Evolutionary conservation across 2,113 vertebrate species (phyloP).

Genomic region (Limnothrissa miodon): DNA sequence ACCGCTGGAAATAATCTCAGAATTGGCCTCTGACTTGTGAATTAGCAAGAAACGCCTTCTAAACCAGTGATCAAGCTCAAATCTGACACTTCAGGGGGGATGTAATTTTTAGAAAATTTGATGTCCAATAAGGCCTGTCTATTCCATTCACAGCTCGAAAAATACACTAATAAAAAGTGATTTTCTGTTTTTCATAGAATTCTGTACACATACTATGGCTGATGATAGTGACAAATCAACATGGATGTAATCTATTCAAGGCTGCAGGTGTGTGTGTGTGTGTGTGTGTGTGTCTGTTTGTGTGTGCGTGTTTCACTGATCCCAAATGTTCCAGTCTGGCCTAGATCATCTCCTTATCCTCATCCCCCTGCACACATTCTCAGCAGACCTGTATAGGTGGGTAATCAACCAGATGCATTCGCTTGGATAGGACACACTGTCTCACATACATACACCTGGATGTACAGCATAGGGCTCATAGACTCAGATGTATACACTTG

Average conservation of each 20-base stretch:
- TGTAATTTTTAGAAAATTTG: not conserved
- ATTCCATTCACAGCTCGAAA: not conserved
- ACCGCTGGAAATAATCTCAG: not conserved
- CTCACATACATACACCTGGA: slow-evolving; percentile 87
- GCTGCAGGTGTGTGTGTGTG: not conserved
- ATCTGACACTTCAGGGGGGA: not conserved
- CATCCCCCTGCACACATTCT: not conserved
- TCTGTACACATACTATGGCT: not conserved
- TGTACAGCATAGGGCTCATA: slow-evolving; percentile 90
- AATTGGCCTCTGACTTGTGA: not conserved
- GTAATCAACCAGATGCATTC: slow-evolving; percentile 72
- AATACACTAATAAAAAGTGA: not conserved
- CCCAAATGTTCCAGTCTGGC: not conserved
- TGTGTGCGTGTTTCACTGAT: not conserved
- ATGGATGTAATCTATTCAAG: not conserved
- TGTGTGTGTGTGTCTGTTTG: slow-evolving; percentile 3
- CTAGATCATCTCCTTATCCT: not conserved
- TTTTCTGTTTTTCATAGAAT: not conserved
- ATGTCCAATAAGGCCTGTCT: not conserved
- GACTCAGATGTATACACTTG: slow-evolving; percentile 83
- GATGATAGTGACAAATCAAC: not conserved
- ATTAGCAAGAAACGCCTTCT: not conserved
- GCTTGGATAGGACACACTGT: slow-evolving; percentile 79
- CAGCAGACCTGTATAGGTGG: not conserved
- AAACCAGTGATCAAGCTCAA: not conserved